phyloP scores from a whole-genome alignment of 2,888 invertebrate species.

The Macrosiphum euphorbiae region DNA sequence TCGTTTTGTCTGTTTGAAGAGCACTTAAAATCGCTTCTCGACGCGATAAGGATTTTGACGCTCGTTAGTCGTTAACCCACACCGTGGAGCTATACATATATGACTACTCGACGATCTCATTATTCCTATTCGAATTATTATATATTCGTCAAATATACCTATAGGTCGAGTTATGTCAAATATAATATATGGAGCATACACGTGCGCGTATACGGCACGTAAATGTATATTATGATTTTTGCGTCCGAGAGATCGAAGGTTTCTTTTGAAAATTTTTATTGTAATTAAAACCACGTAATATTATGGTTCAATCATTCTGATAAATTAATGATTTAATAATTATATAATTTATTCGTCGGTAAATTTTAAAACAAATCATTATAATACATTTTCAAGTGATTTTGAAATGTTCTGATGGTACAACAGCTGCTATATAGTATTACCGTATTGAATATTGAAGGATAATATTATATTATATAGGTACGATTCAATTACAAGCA shows the following conservation, averaged over 20 bases:
- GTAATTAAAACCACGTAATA: neutral
- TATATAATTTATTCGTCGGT: neutral
- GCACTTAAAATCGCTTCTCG: conserved; percentile 48
- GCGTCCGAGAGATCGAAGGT: neutral
- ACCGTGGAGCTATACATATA: neutral
- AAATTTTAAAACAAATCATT: neutral
- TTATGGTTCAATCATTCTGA: neutral
- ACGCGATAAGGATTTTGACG: conserved; percentile 45
- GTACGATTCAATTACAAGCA: neutral
- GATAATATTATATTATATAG: neutral
- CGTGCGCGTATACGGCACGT: neutral
- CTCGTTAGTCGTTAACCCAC: conserved; percentile 35
- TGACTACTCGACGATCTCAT: neutral
- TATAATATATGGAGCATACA: neutral
- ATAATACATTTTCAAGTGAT: neutral
- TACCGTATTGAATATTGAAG: neutral
- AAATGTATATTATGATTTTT: neutral
- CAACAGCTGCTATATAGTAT: neutral
- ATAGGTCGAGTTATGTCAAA: neutral
- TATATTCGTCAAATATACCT: neutral
- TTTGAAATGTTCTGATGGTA: neutral
- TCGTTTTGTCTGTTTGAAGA: conserved; percentile 45
- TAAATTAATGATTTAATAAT: neutral
- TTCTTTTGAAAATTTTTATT: neutral
- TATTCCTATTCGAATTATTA: conserved; percentile 19